These are phyloP conservation scores for Macrocentrus cingulum DNA, from an alignment of 1,140 invertebrate genomes.

Conservation along the genomic window DNA sequence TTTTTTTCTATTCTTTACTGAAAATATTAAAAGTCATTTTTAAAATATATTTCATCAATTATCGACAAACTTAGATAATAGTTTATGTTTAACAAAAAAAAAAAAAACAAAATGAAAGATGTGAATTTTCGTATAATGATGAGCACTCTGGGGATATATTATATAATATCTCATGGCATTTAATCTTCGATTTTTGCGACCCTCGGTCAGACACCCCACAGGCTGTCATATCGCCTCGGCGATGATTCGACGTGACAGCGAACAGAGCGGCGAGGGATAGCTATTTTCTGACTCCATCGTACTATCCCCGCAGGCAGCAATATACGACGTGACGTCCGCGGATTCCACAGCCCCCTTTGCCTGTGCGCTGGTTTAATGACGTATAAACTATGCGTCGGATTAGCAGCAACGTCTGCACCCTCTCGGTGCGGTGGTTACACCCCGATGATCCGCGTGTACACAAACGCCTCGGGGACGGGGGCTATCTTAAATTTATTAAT, in stretches of 20 bases:
- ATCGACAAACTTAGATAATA: too few species aligned
- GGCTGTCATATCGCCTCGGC: conserved; percentile 50
- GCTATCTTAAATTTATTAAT: too few species aligned
- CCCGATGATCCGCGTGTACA: neutral
- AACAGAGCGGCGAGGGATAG: conserved; percentile 35
- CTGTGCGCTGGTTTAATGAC: conserved; percentile 43
- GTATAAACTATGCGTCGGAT: conserved; percentile 59
- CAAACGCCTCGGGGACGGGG: too few species aligned
- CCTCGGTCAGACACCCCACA: conserved; percentile 35
- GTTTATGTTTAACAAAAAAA: too few species aligned
- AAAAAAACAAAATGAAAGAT: too few species aligned
- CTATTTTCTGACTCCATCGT: conserved; percentile 21
- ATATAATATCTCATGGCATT: conserved; percentile 35
- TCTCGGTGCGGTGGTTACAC: neutral
- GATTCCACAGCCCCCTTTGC: conserved; percentile 42
- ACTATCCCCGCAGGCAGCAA: conserved; percentile 31
- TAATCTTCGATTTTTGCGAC: conserved; percentile 53
- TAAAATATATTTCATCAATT: too few species aligned
- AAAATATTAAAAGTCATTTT: too few species aligned
- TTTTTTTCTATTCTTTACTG: too few species aligned
- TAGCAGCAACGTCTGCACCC: conserved; percentile 41
- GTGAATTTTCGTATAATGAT: too few species aligned
- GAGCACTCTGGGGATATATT: too few species aligned
- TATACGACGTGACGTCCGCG: conserved; percentile 53
- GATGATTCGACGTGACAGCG: conserved; percentile 54